Percentiles rank a stretch among this genome's conserved stretches.
These are phyloP conservation scores for Helobdella robusta DNA, from an alignment of 2,888 invertebrate genomes.

Conservation along the genomic window DNA sequence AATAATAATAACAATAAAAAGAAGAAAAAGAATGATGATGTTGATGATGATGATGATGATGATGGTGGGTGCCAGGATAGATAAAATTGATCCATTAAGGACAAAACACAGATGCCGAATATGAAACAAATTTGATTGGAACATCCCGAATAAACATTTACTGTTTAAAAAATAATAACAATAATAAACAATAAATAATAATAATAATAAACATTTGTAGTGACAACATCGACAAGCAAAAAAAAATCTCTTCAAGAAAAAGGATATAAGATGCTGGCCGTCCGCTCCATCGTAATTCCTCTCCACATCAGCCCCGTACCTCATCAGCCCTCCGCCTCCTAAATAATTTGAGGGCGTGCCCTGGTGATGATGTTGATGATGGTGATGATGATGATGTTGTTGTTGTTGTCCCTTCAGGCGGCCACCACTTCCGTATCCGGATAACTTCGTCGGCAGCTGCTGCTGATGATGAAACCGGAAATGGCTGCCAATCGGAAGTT, in stretches of 20 bases:
- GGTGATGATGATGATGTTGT: neutral
- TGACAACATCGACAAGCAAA: too few species aligned
- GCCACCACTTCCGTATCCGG: too few species aligned
- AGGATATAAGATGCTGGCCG: constrained; percentile 18
- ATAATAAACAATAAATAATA: neutral
- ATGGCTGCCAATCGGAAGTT: neutral
- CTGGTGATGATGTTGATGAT: neutral
- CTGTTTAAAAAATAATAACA: neutral
- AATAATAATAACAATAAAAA: neutral
- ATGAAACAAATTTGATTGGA: too few species aligned
- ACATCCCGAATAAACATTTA: too few species aligned
- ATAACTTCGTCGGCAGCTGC: too few species aligned
- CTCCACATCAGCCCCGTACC: constrained; percentile 2
- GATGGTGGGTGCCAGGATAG: too few species aligned
- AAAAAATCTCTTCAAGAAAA: too few species aligned
- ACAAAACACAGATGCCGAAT: too few species aligned
- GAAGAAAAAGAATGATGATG: neutral
- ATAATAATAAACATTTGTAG: neutral
- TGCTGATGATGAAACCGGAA: too few species aligned
- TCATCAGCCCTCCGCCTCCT: too few species aligned
- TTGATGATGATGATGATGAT: neutral
- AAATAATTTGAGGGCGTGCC: neutral
- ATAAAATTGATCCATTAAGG: too few species aligned
- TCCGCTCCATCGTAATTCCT: neutral
- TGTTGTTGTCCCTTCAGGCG: too few species aligned